These are phyloP conservation scores for Mixornis gularis DNA, from an alignment of 2,113 vertebrate species.

Conservation along the genomic window DNA sequence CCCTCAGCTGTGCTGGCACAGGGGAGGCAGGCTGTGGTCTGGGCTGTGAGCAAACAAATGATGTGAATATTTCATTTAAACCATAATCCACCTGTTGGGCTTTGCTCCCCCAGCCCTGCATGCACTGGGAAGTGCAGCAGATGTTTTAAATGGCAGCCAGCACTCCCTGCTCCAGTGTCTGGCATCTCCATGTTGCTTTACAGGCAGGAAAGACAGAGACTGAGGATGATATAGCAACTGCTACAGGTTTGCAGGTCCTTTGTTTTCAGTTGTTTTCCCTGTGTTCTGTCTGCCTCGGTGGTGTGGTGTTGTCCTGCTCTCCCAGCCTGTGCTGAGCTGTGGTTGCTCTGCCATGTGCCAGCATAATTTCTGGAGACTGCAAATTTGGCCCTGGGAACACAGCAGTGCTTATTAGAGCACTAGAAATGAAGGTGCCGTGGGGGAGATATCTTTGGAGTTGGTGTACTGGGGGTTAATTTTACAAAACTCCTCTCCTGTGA, in stretches of 20 bases:
- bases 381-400: not conserved
- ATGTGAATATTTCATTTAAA: not conserved
- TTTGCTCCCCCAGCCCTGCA: rapidly evolving
- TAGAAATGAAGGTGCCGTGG: not conserved
- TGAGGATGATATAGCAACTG: not conserved
- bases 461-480: not conserved
- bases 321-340: not conserved
- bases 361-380: not conserved
- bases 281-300: rapidly evolving
- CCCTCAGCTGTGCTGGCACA: not conserved
- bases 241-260: not conserved
- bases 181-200: not conserved
- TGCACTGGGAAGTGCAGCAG: not conserved
- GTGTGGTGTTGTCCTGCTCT: not conserved
- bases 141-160: not conserved
- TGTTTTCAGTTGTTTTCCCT: not conserved
- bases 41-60: not conserved
- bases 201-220: not conserved
- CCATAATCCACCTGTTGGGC: not conserved
- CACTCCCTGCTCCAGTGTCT: not conserved
- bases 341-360: not conserved
- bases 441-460: not conserved
- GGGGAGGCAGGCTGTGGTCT: not conserved
- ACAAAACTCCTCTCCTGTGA: not conserved
- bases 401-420: not conserved